These are phyloP conservation scores for Brachyalestes nurse DNA, from an alignment of 2,797 vertebrate species.

Conservation along the genomic window DNA sequence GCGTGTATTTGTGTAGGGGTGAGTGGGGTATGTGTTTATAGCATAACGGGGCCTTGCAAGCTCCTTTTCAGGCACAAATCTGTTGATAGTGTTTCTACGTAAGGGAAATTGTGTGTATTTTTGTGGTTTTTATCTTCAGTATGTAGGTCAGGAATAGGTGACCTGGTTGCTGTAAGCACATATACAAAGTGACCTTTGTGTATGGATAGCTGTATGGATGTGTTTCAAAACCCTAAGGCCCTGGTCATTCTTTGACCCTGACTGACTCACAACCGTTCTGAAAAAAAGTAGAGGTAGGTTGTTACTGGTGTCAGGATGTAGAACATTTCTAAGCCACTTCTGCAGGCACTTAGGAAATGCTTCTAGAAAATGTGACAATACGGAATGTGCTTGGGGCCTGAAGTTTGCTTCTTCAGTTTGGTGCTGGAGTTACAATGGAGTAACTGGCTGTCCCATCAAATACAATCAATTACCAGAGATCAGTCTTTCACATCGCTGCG, in stretches of 20 bases:
- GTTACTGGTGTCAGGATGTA: too few species aligned
- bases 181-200: background rate
- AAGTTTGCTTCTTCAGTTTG: too few species aligned
- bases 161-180: too few species aligned
- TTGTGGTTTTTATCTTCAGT: background rate
- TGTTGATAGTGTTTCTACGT: background rate
- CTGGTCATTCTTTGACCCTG: background rate
- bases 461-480: too few species aligned
- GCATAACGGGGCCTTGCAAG: background rate
- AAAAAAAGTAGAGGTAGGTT: background rate
- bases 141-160: background rate
- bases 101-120: background rate
- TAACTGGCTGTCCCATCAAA: too few species aligned
- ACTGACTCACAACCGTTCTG: background rate
- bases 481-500: too few species aligned
- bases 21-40: background rate
- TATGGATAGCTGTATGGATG: background rate
- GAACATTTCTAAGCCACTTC: too few species aligned
- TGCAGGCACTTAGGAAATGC: too few species aligned
- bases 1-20: constrained; percentile 4
- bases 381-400: too few species aligned
- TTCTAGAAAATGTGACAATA: too few species aligned
- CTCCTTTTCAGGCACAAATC: background rate
- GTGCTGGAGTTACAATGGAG: too few species aligned
- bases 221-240: background rate